Evolutionary conservation across 2,888 invertebrate genomes (phyloP), one percentile per base, ranked within the genome.

Genomic region (Drosophila seclusa): DNA sequence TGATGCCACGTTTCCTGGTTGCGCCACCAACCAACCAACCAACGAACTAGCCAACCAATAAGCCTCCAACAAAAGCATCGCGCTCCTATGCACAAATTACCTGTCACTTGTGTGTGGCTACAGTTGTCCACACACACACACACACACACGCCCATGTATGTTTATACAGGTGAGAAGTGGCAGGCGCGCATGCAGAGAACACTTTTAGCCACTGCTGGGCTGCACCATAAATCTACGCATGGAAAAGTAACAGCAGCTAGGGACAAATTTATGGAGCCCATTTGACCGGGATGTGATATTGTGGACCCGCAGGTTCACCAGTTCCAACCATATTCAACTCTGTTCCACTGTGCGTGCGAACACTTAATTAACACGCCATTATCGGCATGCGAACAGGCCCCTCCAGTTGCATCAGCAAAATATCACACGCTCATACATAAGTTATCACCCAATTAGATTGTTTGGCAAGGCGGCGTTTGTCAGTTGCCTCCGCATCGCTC

Each of bases 31-130:
- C 32, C 10, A 10, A 7, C 10, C 10, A n/a, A 32, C 10, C 32
- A 16, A 32, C 24, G 2, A 24, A 24, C 29, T 1, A 29, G 29
- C 16, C 53, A 16, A 32, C 21, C 21, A 32, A 55, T 57, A 40
- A 21, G n/a, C 13, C n/a, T 16, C 13, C n/a, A 21, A 21, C 8
- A 40, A n/a, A 36, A 42, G 66, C 52, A 59, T 64, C 64, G 66
- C 68, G 84, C 72, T 73, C 62, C 81, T 78, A 80, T 88, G 76
- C 87, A 80, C 89, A 86, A 86, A 88, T 85, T 88, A 85, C 89
- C 89, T 85, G 89, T 85, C 89, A 88, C 82, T 87, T 79, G 75
- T 79, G 78, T 80, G 45, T 73, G 76, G 66, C 64, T 81, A 63
- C 64, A 49, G 66, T 36, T 54, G 63, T 66, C 42, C 45, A 13